Evolutionary conservation across 2,797 vertebrate genomes (phyloP).

Genomic region (Rhinophrynus dorsalis): DNA sequence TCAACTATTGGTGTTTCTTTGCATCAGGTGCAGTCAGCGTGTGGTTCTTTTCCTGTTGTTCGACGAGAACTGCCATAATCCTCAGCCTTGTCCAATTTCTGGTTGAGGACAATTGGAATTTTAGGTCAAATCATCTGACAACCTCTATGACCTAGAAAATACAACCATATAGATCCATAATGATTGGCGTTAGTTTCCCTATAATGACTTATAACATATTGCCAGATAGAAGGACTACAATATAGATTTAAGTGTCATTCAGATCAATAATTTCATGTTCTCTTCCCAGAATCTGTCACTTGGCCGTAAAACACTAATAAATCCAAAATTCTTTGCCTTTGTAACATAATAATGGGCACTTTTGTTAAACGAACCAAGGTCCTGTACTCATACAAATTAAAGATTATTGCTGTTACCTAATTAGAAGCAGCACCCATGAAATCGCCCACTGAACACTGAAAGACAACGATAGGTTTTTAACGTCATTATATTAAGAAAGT

Average conservation of each 20-base stretch:
- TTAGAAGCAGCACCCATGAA: background rate
- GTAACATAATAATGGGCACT: background rate
- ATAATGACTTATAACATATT: too few relatives aligned
- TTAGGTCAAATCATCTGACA: too few relatives aligned
- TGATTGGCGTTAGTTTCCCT: too few relatives aligned
- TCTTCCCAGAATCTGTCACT: background rate
- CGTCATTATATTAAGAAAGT: background rate
- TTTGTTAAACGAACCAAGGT: background rate
- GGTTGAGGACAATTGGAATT: too few relatives aligned
- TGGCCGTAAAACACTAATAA: background rate
- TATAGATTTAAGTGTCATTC: conserved; percentile 5
- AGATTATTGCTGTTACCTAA: background rate
- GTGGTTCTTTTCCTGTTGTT: too few relatives aligned
- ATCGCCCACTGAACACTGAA: background rate
- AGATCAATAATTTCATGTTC: background rate
- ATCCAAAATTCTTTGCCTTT: background rate
- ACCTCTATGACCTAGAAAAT: too few relatives aligned
- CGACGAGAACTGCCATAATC: too few relatives aligned
- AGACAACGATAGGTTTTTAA: background rate
- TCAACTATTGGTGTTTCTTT: too few relatives aligned
- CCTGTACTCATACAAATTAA: conserved; percentile 5
- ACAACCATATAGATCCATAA: too few relatives aligned
- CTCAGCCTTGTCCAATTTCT: too few relatives aligned
- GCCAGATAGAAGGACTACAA: too few relatives aligned
- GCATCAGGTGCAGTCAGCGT: too few relatives aligned